Conservation (phyloP, 2,797 vertebrate species). For the Bovichtus variegatus region DNA sequence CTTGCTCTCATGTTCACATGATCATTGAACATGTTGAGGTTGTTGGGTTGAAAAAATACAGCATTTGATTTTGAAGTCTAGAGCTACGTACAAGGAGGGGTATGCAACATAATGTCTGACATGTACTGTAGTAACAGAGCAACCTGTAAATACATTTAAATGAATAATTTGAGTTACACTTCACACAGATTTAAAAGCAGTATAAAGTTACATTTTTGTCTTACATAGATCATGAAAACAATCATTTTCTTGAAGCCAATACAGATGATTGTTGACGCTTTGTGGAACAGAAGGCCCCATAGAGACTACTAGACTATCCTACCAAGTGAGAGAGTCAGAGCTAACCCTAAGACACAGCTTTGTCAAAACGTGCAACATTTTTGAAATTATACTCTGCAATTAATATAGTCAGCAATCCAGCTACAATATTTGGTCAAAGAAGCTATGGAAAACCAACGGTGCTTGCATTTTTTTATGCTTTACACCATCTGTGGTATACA, state of each 20-base stretch:
- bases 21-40: constrained; percentile 24
- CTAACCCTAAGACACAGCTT: constrained; percentile 26
- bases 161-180: constrained; percentile 7
- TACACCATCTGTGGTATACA: background rate
- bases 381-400: constrained; percentile 9
- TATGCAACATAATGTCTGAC: constrained; percentile 21
- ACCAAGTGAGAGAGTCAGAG: background rate
- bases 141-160: constrained; percentile 26
- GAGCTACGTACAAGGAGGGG: constrained; percentile 14
- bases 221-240: constrained; percentile 32
- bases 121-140: constrained; percentile 8
- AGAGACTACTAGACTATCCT: background rate
- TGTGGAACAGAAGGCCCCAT: background rate
- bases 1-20: background rate
- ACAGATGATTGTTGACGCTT: constrained; percentile 13
- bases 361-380: constrained; percentile 24
- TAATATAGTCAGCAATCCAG: constrained; percentile 1
- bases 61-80: constrained; percentile 34
- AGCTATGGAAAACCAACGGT: constrained; percentile 13
- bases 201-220: constrained; percentile 15
- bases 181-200: constrained; percentile 25
- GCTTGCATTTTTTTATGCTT: constrained; percentile 3
- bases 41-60: constrained; percentile 42
- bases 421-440: constrained; percentile 8
- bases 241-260: constrained; percentile 30